Percentiles rank a stretch among this genome's conserved stretches.
These are phyloP conservation scores for Drosophila lacteicornis DNA, from an alignment of 1,140 invertebrate genomes.

Conservation along the genomic window DNA sequence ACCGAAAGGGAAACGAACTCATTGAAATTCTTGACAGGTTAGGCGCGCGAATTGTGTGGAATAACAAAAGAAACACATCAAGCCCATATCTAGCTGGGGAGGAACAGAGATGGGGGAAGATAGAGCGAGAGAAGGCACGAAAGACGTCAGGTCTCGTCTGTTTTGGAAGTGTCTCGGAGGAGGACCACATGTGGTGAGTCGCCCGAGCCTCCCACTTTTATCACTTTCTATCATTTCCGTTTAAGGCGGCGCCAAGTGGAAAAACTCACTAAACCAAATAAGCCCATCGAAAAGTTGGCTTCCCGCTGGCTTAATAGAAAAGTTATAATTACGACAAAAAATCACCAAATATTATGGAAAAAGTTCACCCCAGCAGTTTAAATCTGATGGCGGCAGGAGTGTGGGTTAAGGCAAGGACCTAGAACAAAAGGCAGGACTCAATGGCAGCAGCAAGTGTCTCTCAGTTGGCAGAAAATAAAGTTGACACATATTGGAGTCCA, in stretches of 20 bases:
- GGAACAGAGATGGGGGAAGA: slow-evolving; percentile 5
- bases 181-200: slow-evolving; percentile 30
- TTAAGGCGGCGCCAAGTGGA: slow-evolving; percentile 43
- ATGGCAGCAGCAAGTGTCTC: slow-evolving; percentile 25
- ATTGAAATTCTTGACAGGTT: slow-evolving; percentile 78
- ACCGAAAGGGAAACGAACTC: slow-evolving; percentile 82
- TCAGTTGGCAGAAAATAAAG: slow-evolving; percentile 37
- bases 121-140: background rate
- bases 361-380: slow-evolving; percentile 18
- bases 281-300: slow-evolving; percentile 37
- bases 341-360: slow-evolving; percentile 1
- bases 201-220: slow-evolving; percentile 25
- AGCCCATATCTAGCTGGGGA: slow-evolving; percentile 19
- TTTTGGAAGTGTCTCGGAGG: slow-evolving; percentile 9
- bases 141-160: slow-evolving; percentile 20
- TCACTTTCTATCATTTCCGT: slow-evolving; percentile 34
- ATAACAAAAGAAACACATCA: slow-evolving; percentile 66
- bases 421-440: slow-evolving; percentile 33
- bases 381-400: background rate
- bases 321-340: slow-evolving; percentile 62
- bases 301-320: slow-evolving; percentile 41
- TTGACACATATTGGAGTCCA: slow-evolving; percentile 58
- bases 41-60: slow-evolving; percentile 67
- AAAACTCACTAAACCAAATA: slow-evolving; percentile 53
- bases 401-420: slow-evolving; percentile 34